phyloP scores from a whole-genome alignment of 2,888 invertebrate genomes.

The Apamea monoglypha region DNA sequence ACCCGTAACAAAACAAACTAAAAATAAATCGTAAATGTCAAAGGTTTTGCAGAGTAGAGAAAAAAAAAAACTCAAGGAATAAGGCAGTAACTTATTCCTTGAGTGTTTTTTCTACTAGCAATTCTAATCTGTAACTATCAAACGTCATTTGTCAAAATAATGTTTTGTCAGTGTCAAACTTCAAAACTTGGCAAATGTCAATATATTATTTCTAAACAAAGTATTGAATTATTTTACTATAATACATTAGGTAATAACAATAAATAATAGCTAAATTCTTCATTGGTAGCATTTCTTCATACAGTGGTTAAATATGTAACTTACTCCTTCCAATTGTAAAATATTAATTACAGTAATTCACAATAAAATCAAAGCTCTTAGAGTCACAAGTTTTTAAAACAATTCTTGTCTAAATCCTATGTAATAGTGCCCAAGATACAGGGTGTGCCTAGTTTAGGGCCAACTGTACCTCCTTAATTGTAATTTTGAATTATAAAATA shows the following conservation, averaged over 20 bases:
- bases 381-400: background rate
- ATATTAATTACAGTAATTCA: background rate
- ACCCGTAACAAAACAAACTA: too few species aligned
- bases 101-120: conserved; percentile 9
- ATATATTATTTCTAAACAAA: conserved; percentile 10
- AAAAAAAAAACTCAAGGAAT: too few species aligned
- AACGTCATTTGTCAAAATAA: background rate
- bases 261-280: background rate
- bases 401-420: background rate
- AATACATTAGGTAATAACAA: conserved; percentile 6
- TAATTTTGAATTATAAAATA: too few species aligned
- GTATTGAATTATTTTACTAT: background rate
- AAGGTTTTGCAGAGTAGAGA: too few species aligned
- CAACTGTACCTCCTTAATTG: too few species aligned
- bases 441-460: too few species aligned
- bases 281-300: too few species aligned
- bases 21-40: too few species aligned
- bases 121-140: background rate
- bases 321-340: background rate
- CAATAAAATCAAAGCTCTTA: background rate
- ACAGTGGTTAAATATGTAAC: background rate
- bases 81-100: background rate
- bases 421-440: too few species aligned
- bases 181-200: background rate
- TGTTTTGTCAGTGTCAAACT: conserved; percentile 27